Conservation (phyloP, 92 coral and sea anemone genomes). For the Phenganax subtilis region DNA sequence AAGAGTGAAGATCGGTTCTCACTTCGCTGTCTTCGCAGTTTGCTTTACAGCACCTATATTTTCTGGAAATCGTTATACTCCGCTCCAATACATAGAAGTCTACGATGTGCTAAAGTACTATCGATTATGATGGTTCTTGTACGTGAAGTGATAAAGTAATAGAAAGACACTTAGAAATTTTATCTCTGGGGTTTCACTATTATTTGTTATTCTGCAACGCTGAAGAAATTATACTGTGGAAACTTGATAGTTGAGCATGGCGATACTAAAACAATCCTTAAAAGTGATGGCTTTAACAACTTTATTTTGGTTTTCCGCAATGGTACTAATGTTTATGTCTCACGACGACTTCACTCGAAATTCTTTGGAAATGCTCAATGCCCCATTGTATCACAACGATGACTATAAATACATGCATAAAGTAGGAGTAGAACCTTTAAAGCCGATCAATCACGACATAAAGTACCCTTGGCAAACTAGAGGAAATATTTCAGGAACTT, state of each 20-base stretch:
- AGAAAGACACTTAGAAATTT: neutral
- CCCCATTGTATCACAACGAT: slow-evolving; percentile 68
- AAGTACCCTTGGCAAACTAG: slow-evolving; percentile 92
- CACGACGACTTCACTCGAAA: slow-evolving; percentile 86
- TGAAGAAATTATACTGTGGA: neutral
- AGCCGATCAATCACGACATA: slow-evolving; percentile 76
- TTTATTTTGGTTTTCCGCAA: slow-evolving; percentile 92
- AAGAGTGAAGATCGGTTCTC: neutral
- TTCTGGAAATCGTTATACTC: neutral
- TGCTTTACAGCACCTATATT: neutral
- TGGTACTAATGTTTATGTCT: slow-evolving; percentile 82
- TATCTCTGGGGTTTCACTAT: neutral
- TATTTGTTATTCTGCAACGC: neutral
- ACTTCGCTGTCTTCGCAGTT: neutral
- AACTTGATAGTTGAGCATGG: slow-evolving; percentile 31
- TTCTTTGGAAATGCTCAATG: slow-evolving; percentile 84
- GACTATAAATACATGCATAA: slow-evolving; percentile 82
- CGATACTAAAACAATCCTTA: slow-evolving; percentile 67
- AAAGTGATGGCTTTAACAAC: slow-evolving; percentile 82
- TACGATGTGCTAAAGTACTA: neutral
- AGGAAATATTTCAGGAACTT: slow-evolving; percentile 24
- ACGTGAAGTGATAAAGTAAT: neutral
- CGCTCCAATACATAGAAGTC: neutral
- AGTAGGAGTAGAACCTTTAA: slow-evolving; percentile 84
- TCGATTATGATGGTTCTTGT: neutral